These are phyloP conservation scores for Drosophila pseudotakahashii DNA, from an alignment of 2,888 invertebrate genomes.

Conservation along the genomic window DNA sequence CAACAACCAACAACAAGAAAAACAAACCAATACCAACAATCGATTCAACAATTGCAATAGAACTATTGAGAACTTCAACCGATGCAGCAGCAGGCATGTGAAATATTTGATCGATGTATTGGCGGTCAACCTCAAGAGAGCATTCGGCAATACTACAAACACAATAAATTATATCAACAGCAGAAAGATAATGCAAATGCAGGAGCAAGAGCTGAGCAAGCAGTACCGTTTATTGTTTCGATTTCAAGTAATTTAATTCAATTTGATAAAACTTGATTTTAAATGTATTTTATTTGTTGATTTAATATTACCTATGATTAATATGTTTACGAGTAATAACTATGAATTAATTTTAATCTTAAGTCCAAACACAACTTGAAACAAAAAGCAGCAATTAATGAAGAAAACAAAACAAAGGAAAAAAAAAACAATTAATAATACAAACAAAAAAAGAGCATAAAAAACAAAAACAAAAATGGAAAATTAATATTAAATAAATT, in stretches of 20 bases:
- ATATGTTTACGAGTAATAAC: conserved; percentile 58
- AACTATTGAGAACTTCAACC: conserved; percentile 28
- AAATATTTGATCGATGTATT: conserved; percentile 35
- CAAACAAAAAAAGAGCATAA: conserved; percentile 38
- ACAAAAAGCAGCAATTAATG: conserved; percentile 35
- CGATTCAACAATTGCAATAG: conserved; percentile 30
- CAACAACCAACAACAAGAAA: conserved; percentile 9
- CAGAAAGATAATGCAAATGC: conserved; percentile 32
- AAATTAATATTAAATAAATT: conserved; percentile 36
- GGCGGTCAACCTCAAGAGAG: conserved; percentile 28
- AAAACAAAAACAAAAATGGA: conserved; percentile 37
- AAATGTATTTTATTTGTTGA: conserved; percentile 75
- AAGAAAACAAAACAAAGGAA: conserved; percentile 30
- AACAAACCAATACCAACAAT: conserved; percentile 19
- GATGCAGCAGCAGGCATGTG: conserved; percentile 17
- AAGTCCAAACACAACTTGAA: conserved; percentile 33
- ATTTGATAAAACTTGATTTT: conserved; percentile 58
- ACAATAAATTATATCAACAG: conserved; percentile 24
- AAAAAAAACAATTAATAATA: conserved; percentile 35
- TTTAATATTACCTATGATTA: conserved; percentile 74
- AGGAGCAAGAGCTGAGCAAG: conserved; percentile 20
- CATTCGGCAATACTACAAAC: conserved; percentile 42
- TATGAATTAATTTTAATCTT: conserved; percentile 43
- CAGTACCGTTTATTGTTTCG: conserved; percentile 61
- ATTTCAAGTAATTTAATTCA: conserved; percentile 62